A percentile compares a stretch with the other conserved stretches of the same genome.
phyloP scores from a whole-genome alignment of 1,140 invertebrate species.

The Zaprionus vittiger region DNA sequence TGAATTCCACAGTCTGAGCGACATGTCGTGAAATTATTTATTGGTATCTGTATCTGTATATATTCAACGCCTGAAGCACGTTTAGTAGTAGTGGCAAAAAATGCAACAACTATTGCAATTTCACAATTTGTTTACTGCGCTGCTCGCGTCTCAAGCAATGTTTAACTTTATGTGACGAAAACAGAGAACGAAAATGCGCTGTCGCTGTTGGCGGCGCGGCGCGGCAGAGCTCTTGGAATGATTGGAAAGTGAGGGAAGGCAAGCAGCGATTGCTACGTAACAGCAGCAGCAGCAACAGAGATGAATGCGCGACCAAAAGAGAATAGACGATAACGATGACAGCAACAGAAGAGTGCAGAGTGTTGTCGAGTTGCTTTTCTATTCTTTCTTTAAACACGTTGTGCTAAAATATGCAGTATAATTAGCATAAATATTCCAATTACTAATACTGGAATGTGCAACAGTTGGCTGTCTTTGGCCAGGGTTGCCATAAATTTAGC shows the following conservation, averaged over 20 bases:
- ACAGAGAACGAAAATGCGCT: constrained; percentile 33
- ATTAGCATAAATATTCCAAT: constrained; percentile 32
- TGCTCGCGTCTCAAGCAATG: constrained; percentile 15
- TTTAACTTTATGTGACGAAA: constrained; percentile 28
- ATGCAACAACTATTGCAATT: constrained; percentile 14
- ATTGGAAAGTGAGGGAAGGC: constrained; percentile 54
- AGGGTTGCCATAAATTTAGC: constrained; percentile 25
- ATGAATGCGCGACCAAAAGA: constrained; percentile 42
- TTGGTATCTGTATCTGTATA: not conserved
- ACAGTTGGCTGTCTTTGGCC: constrained; percentile 30
- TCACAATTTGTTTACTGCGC: constrained; percentile 51
- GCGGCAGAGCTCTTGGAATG: constrained; percentile 47
- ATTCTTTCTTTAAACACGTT: not conserved
- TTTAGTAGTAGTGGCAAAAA: not conserved
- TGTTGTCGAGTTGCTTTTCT: constrained; percentile 26
- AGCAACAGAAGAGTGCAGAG: constrained; percentile 17
- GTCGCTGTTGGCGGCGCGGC: constrained; percentile 24
- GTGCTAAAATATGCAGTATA: constrained; percentile 5
- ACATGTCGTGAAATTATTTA: constrained; percentile 43
- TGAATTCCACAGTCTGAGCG: constrained; percentile 68
- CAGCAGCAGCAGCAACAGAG: constrained; percentile 38
- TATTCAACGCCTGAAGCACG: constrained; percentile 18
- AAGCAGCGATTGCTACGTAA: constrained; percentile 65
- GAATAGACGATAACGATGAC: constrained; percentile 34
- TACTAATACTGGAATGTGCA: constrained; percentile 26